A percentile compares a stretch with the other conserved stretches of the same genome.
Conservation (phyloP, 2,113 vertebrate species). For the Pampusana beccarii region DNA sequence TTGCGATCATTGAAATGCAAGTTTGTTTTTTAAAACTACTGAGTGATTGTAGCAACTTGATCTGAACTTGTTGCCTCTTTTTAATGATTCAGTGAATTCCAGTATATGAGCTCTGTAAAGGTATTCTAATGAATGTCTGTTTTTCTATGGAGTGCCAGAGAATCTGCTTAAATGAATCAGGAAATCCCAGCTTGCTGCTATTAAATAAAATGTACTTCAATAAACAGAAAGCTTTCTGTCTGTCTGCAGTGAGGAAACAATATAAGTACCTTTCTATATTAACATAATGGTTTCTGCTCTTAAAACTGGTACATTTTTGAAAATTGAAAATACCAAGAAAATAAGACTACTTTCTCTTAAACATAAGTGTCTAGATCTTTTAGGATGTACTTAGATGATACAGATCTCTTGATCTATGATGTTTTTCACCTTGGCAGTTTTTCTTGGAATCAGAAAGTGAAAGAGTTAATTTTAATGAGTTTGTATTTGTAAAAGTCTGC, state of each 20-base stretch:
- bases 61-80: neutral
- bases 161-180: slow-evolving; percentile 14
- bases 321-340: slow-evolving; percentile 12
- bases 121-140: neutral
- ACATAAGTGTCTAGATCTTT: neutral
- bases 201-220: slow-evolving; percentile 22
- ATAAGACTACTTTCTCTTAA: neutral
- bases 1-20: neutral
- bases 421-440: slow-evolving; percentile 15
- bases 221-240: neutral
- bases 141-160: neutral
- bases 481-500: slow-evolving; percentile 61
- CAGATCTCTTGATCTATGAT: slow-evolving; percentile 33
- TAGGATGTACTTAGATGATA: neutral
- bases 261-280: neutral
- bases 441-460: slow-evolving; percentile 30
- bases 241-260: neutral
- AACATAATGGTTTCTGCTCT: neutral
- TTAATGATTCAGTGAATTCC: slow-evolving; percentile 25
- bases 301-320: neutral
- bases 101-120: neutral
- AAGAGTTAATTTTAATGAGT: slow-evolving; percentile 69
- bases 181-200: neutral
- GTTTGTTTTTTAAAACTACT: neutral
- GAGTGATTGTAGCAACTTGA: neutral